These are phyloP conservation scores for Ganaspis brasiliensis DNA, from an alignment of 2,888 invertebrate species.

Conservation along the genomic window DNA sequence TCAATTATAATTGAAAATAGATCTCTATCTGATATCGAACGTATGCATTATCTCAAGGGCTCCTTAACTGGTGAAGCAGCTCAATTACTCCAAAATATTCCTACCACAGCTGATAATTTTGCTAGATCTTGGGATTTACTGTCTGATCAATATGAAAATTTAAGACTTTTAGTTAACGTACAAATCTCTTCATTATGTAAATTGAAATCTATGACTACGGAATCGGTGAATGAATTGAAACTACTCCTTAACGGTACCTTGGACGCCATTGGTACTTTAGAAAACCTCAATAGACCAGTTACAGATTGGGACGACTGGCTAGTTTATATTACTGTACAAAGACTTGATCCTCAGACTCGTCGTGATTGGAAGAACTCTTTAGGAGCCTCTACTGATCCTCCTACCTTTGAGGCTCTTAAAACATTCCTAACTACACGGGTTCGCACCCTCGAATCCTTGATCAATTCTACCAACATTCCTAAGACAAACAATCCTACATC, in stretches of 20 bases:
- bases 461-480: too few relatives aligned
- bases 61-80: background rate
- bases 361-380: slow-evolving; percentile 2
- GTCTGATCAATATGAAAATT: background rate
- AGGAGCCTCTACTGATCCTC: background rate
- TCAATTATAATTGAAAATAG: too few relatives aligned
- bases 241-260: background rate
- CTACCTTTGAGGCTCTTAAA: background rate
- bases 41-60: slow-evolving; percentile 7
- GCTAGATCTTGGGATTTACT: background rate
- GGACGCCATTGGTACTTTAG: background rate
- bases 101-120: background rate
- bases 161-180: background rate
- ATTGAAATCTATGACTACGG: background rate
- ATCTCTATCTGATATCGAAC: background rate
- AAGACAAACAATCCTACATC: too few relatives aligned
- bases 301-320: background rate
- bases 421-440: too few relatives aligned
- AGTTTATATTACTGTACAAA: background rate
- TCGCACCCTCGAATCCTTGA: too few relatives aligned
- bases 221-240: background rate
- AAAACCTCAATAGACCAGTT: too few relatives aligned
- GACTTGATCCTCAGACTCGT: background rate
- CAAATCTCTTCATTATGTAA: background rate
- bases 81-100: background rate